phyloP scores from a whole-genome alignment of 2,888 invertebrate species.

The Ophion slaviceki region DNA sequence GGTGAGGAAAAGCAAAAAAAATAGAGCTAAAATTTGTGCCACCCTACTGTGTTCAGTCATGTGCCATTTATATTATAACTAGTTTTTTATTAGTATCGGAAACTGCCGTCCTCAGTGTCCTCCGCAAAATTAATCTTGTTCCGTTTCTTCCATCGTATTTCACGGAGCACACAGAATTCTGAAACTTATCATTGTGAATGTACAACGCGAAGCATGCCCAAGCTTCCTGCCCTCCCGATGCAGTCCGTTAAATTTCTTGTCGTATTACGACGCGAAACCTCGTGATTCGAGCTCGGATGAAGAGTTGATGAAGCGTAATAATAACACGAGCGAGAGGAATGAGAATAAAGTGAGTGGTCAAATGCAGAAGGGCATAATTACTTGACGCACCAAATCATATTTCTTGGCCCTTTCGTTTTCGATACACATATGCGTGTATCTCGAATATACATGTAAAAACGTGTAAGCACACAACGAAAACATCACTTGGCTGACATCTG shows the following conservation, averaged over 20 bases:
- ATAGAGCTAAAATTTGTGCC: no score
- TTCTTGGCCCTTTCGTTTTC: background rate
- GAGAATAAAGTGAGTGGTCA: background rate
- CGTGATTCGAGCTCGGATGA: slow-evolving; percentile 5
- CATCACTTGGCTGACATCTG: slow-evolving; percentile 80
- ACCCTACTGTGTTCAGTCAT: no score
- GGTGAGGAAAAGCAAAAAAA: no score
- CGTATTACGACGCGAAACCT: background rate
- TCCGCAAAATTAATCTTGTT: background rate
- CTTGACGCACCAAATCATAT: background rate
- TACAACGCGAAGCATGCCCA: background rate
- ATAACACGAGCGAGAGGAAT: background rate
- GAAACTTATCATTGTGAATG: background rate
- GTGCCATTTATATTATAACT: no score
- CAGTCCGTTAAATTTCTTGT: slow-evolving; percentile 14
- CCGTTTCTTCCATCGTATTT: background rate
- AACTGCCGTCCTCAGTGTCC: background rate
- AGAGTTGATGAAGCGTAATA: background rate
- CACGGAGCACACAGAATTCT: background rate
- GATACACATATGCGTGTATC: background rate
- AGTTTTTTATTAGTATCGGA: background rate
- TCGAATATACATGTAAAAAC: background rate
- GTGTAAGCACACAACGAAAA: slow-evolving; percentile 13
- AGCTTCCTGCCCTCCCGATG: slow-evolving; percentile 22
- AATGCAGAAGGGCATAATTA: background rate